A percentile compares a stretch with the other conserved stretches of the same genome.
Conservation (phyloP, 2,797 vertebrate species). For the Odontamblyopus lacepedii region DNA sequence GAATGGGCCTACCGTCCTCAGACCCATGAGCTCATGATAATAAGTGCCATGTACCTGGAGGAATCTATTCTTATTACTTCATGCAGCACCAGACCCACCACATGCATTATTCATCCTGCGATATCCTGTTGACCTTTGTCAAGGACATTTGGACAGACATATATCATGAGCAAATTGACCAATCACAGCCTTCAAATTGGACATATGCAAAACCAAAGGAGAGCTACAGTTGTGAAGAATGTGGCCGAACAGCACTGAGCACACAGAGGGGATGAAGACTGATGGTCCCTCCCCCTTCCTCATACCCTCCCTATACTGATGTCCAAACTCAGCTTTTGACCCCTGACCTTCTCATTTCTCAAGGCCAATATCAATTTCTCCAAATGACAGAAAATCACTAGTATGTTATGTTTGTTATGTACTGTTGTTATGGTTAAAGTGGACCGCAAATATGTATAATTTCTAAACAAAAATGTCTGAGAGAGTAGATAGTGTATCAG, state of each 20-base stretch:
- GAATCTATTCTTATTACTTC: constrained; percentile 64
- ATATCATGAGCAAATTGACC: constrained; percentile 66
- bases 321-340: constrained; percentile 18
- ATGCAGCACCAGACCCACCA: constrained; percentile 30
- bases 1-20: constrained; percentile 27
- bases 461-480: too few species aligned
- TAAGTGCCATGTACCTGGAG: constrained; percentile 53
- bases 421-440: neutral
- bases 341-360: constrained; percentile 52
- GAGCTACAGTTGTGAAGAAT: constrained; percentile 16
- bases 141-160: constrained; percentile 67
- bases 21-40: constrained; percentile 48
- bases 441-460: neutral
- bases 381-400: constrained; percentile 4
- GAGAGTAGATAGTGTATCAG: too few species aligned
- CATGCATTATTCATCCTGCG: constrained; percentile 71
- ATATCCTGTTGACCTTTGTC: constrained; percentile 64
- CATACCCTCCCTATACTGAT: neutral
- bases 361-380: constrained; percentile 5
- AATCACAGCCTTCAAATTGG: constrained; percentile 59
- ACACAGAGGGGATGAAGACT: constrained; percentile 2
- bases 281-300: neutral
- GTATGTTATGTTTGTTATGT: too few species aligned
- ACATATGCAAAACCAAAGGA: constrained; percentile 59
- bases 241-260: constrained; percentile 12